phyloP scores from a whole-genome alignment of 2,797 vertebrate species.

The Acrossocheilus wenchowensis region DNA sequence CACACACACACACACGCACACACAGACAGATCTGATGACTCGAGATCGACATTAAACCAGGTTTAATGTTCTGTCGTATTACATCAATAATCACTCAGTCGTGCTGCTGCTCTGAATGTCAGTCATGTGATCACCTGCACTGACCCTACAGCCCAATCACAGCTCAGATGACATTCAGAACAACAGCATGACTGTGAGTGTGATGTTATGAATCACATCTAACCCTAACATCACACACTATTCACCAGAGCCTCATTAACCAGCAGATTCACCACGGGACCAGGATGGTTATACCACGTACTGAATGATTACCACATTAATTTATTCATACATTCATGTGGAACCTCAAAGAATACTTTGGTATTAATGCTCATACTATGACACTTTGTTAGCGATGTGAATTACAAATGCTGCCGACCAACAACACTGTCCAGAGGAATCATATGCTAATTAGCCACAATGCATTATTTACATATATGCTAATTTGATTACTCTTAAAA shows the following conservation, averaged over 20 bases:
- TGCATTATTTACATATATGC: neutral
- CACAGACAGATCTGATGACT: neutral
- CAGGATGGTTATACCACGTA: neutral
- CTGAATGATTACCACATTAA: neutral
- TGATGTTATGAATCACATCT: neutral
- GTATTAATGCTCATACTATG: neutral
- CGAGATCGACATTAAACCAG: neutral
- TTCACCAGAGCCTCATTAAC: neutral
- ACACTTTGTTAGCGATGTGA: neutral
- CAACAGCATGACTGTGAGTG: no score
- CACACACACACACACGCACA: neutral
- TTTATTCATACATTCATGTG: neutral
- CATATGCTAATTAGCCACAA: neutral
- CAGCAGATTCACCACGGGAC: neutral
- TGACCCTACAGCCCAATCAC: neutral
- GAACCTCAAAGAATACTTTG: neutral
- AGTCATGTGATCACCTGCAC: slow-evolving; percentile 12
- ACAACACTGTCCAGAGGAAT: neutral
- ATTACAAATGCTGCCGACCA: neutral
- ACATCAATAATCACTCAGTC: neutral
- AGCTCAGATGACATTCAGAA: neutral
- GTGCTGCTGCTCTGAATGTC: neutral
- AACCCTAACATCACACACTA: neutral
- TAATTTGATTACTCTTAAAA: no score
- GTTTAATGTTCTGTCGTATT: neutral